Percentiles rank a stretch among this genome's conserved stretches.
Conservation (phyloP, 2,797 vertebrate species). For the Channallabes apus region DNA sequence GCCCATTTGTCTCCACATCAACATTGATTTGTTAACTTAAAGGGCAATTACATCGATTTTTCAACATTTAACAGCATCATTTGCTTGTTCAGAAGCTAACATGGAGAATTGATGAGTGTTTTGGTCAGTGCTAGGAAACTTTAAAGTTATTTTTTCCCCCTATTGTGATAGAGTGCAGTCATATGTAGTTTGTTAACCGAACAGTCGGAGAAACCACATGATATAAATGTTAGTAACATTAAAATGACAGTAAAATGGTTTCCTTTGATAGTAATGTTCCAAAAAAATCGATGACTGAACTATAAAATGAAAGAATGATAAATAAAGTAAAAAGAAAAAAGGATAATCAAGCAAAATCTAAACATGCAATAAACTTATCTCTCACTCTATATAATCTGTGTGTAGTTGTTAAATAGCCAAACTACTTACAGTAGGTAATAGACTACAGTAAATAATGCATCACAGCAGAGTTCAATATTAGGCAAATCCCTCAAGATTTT, state of each 20-base stretch:
- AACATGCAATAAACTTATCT: background rate
- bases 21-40: slow-evolving; percentile 19
- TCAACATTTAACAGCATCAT: slow-evolving; percentile 8
- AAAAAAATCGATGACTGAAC: background rate
- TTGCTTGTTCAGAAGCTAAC: slow-evolving; percentile 17
- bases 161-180: background rate
- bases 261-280: background rate
- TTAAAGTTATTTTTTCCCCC: too few species aligned
- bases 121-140: too few species aligned
- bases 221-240: too few species aligned
- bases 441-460: background rate
- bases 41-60: slow-evolving; percentile 37
- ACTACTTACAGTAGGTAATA: background rate
- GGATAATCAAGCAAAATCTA: background rate
- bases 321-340: background rate
- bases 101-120: background rate
- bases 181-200: background rate
- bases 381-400: too few species aligned
- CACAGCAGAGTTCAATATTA: background rate
- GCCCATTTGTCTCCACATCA: slow-evolving; percentile 29
- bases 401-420: background rate
- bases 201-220: background rate
- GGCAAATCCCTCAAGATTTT: background rate
- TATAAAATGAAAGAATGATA: background rate
- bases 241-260: background rate